Conservation (phyloP, 2,888 invertebrate genomes). For the Noctua janthe region DNA sequence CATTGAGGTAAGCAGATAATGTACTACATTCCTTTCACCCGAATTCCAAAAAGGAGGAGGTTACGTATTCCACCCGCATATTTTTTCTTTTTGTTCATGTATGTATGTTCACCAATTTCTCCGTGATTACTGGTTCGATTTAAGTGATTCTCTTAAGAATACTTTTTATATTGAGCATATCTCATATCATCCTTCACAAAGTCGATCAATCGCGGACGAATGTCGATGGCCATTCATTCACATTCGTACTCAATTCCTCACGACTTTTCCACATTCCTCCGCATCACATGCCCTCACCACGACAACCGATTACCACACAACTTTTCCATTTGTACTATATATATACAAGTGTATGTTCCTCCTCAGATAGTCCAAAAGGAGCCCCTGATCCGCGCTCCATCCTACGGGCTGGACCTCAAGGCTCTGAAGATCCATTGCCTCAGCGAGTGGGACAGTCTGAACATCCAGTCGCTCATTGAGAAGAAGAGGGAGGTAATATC, state of each 20-base stretch:
- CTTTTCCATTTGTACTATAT: no score
- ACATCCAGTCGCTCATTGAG: constrained; percentile 81
- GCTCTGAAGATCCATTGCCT: constrained; percentile 80
- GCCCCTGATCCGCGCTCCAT: constrained; percentile 77
- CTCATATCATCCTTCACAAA: not conserved
- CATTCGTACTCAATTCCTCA: no score
- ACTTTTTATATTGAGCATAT: no score
- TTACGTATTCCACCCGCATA: not conserved
- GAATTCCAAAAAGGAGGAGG: not conserved
- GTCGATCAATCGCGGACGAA: not conserved
- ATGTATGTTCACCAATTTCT: not conserved
- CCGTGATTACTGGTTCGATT: not conserved
- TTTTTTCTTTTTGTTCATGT: no score
- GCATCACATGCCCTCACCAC: no score
- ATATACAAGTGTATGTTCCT: not conserved
- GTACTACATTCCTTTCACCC: not conserved
- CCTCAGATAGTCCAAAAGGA: constrained; percentile 83
- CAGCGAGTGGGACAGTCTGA: constrained; percentile 81
- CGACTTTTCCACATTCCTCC: no score
- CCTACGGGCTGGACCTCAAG: constrained; percentile 81
- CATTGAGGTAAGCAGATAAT: constrained; percentile 75
- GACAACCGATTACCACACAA: no score
- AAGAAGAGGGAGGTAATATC: constrained; percentile 80
- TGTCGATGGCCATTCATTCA: no score
- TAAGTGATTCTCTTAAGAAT: no score